Percentiles rank a stretch among this genome's conserved stretches.
These are phyloP conservation scores for Ailuropoda melanoleuca DNA, from an alignment of 2,113 vertebrate species.

Conservation along the genomic window DNA sequence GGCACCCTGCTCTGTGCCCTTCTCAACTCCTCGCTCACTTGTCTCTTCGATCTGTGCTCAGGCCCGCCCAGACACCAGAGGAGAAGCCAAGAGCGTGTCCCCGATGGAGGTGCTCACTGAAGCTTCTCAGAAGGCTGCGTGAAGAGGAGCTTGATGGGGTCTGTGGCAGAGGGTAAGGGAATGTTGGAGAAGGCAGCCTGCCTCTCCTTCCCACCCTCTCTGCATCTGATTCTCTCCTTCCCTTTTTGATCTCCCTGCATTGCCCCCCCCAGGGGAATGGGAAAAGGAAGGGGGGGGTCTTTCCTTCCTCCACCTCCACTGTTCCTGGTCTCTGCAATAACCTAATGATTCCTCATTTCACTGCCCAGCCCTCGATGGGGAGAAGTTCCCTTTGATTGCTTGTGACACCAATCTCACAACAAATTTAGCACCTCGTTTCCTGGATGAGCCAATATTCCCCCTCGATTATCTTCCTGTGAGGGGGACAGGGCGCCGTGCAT, in stretches of 20 bases:
- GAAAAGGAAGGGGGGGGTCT: neutral
- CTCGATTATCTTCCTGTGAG: conserved; percentile 77
- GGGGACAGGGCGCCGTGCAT: conserved; percentile 52
- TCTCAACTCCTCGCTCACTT: neutral
- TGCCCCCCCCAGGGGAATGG: neutral
- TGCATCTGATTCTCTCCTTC: conserved; percentile 62
- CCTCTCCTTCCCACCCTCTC: neutral
- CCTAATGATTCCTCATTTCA: conserved; percentile 83
- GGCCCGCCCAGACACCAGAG: neutral
- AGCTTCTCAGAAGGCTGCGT: neutral
- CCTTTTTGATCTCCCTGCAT: neutral
- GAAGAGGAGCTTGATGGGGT: neutral
- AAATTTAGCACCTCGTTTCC: conserved; percentile 84
- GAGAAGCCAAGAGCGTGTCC: neutral
- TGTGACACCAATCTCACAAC: conserved; percentile 83
- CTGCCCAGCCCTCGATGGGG: conserved; percentile 31
- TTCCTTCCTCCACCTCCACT: neutral
- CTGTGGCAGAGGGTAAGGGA: neutral
- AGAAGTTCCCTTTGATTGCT: conserved; percentile 64
- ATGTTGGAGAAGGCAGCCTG: neutral
- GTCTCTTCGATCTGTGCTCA: neutral
- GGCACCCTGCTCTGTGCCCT: neutral
- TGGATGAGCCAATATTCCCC: conserved; percentile 81
- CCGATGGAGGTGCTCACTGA: neutral
- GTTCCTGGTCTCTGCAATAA: conserved; percentile 79